A percentile compares a stretch with the other conserved stretches of the same genome.
Conservation (phyloP, 1,140 invertebrate genomes). For the Ruditapes philippinarum region DNA sequence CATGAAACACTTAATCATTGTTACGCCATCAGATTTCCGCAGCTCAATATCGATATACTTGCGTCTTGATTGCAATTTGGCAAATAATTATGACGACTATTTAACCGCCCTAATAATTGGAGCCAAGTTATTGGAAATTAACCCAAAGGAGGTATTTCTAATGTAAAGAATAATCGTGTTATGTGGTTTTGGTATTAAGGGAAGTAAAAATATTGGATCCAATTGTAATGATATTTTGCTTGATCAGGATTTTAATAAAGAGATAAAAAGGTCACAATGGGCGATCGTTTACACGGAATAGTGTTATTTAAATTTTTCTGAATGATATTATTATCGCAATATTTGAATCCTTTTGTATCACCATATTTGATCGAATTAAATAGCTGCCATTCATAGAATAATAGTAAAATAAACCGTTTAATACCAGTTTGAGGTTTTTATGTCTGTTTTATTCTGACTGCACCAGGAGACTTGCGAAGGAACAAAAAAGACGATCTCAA, state of each 20-base stretch:
- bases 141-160: not conserved
- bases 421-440: not conserved
- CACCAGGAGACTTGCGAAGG: too few species aligned
- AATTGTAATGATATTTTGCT: slow-evolving; percentile 18
- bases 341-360: not conserved
- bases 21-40: not conserved
- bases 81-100: not conserved
- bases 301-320: not conserved
- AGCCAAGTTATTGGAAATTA: not conserved
- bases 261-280: slow-evolving; percentile 12
- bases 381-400: not conserved
- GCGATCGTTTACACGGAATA: slow-evolving; percentile 24
- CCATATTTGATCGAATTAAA: slow-evolving; percentile 9
- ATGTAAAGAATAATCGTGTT: not conserved
- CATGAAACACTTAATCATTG: not conserved
- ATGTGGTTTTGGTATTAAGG: not conserved
- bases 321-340: slow-evolving; percentile 11
- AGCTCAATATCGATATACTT: not conserved
- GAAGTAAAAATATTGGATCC: slow-evolving; percentile 12
- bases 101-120: not conserved
- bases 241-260: slow-evolving; percentile 28
- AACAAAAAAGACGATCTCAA: too few species aligned
- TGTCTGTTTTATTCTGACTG: not conserved
- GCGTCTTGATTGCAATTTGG: not conserved
- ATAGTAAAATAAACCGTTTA: not conserved